Base-by-base conservation (phyloP, 2,888 invertebrate species). In the Sarcophaga carnaria region DNA sequence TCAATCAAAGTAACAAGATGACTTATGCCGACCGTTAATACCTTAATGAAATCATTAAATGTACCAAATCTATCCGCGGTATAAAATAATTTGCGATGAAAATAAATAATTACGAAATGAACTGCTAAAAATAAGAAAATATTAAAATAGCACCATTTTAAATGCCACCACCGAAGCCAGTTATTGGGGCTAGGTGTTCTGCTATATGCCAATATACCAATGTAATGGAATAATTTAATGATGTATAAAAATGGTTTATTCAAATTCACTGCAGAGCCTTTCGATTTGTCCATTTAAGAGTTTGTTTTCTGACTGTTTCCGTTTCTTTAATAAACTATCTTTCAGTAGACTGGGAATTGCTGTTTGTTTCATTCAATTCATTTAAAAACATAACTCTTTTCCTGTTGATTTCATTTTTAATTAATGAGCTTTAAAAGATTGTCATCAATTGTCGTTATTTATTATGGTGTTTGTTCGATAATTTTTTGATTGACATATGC, bases 21-120 rank as follows among this genome's bases (percentile, higher is more conserved):
- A n/a, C 88, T 81, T 5, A 77, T 14, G 37, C 82, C 64, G 17
- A 85, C 54, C 12, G 64, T 62, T 17, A 37, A 10, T 3, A 89
- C 59, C 78, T 89, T 88, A 2, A 89, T n/a, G 0, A 84, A 63
- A 84, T 89, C 88, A 75, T 83, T 86, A 67, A 89, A 88, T 71
- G 75, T 81, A 1, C 88, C 83, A 37, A 89, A 89, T 69, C 79
- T 78, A 74, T 89, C 88, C n/a, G 66, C 82, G 72, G 83, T 71
- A 64, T 77, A 88, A 12, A 88, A 67, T n/a, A 80, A n/a, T 37
- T 60, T 12, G 20, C 25, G 64, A 37, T 79, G 20, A 59, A 71
- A 67, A 10, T 71, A 67, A 17, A 72, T 59, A 27, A 82, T 85
- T 45, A 64, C 60, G 11, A 81, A 54, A 45, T 85, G 76, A 10